These are phyloP conservation scores for Drosophila busckii DNA, from an alignment of 1,140 invertebrate genomes.

Conservation along the genomic window DNA sequence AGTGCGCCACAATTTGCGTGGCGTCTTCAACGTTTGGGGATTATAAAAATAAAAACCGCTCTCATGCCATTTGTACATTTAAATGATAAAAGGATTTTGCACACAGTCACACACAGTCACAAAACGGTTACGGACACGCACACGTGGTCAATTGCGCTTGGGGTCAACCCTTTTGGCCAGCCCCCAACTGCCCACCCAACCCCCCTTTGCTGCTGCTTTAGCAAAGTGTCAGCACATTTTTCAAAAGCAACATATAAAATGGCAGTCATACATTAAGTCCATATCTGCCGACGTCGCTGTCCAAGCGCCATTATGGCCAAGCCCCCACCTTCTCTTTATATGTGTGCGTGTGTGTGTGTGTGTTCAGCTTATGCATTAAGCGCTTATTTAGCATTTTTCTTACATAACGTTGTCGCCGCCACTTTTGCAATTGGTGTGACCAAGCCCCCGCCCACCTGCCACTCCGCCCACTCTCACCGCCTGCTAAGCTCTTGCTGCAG, in stretches of 20 bases:
- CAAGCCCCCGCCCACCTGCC: constrained; percentile 2
- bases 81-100: constrained; percentile 73
- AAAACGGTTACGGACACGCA: constrained; percentile 48
- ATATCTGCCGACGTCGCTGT: constrained; percentile 50
- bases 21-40: constrained; percentile 41
- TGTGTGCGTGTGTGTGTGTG: constrained; percentile 32
- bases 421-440: constrained; percentile 42
- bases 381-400: constrained; percentile 77
- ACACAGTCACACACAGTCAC: constrained; percentile 11
- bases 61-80: constrained; percentile 74
- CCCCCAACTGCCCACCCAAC: constrained; percentile 14
- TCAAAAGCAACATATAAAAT: constrained; percentile 75
- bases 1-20: constrained; percentile 51
- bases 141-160: constrained; percentile 75
- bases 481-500: not conserved
- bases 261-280: constrained; percentile 76
- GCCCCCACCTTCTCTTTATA: constrained; percentile 30
- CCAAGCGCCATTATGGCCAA: constrained; percentile 11
- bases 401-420: constrained; percentile 48
- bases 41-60: constrained; percentile 75
- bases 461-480: constrained; percentile 8
- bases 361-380: constrained; percentile 72
- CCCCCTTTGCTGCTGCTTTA: not conserved
- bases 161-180: constrained; percentile 69
- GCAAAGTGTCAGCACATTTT: constrained; percentile 73